Evolutionary conservation across 1,140 invertebrate genomes (phyloP), one percentile per base, ranked within the genome.

Genomic region (Orius insidiosus): DNA sequence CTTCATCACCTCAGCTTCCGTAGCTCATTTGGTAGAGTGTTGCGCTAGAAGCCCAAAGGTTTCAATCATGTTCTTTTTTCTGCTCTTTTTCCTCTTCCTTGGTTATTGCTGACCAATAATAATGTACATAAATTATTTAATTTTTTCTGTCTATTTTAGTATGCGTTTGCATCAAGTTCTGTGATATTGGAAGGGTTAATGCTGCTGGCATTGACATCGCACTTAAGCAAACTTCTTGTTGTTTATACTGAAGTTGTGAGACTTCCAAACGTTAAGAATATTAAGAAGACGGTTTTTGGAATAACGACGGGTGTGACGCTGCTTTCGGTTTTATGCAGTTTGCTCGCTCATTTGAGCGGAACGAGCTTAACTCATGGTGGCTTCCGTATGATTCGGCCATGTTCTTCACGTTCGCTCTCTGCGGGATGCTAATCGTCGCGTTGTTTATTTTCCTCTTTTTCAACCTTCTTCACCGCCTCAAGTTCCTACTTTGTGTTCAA

Each of bases 221-320:
- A 71, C 46, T 62, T 74, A 45, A 72, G 69, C 11, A 69, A 70
- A 52, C 62, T 70, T 35, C 58, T 73, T 1, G 68, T 73, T 44
- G 63, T 73, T 18, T 72, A 70, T 45, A 68, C 69, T 4, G 68
- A 71, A 53, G 51, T 72, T n/a, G 63, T 68, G 5, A 62, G 68
- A 48, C 53, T 68, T 16, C 65, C 63, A 56, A 58, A 63, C 13
- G 60, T 62, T 47, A 62, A 65, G 50, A 62, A 68, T 49, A 61
- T 70, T 49, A 70, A 70, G 49, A 65, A 68, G 16, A 72, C 69
- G 2, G 65, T 74, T 4, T 64, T 71, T 30, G 66, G 67, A 16
- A 68, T 72, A 36, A 71, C 68, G 34, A 69, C 69, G 49, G 70
- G 70, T 46, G 68, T 69, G 4, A 69, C 71, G 9, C 58, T 73